Evolutionary conservation across 2,797 vertebrate species (phyloP).

Genomic region (Oreortyx pictus): DNA sequence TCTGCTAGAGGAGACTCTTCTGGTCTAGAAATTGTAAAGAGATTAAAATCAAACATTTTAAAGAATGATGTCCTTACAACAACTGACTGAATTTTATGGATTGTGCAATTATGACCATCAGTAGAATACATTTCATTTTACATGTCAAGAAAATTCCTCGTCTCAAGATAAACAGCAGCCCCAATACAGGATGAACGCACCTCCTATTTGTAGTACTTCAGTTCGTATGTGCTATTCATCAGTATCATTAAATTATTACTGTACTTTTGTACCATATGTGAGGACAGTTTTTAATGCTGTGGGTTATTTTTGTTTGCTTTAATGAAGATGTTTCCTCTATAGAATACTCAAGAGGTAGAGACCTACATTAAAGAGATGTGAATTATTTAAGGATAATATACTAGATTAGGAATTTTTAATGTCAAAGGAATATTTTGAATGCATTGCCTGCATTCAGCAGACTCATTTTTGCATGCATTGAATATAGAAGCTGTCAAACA

Average conservation of each 20-base stretch:
- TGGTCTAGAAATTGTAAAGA: background rate
- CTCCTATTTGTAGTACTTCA: background rate
- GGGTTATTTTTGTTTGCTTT: conserved; percentile 2
- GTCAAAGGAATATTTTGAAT: conserved; percentile 6
- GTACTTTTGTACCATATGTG: background rate
- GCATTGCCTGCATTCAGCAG: conserved; percentile 69
- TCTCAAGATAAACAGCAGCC: background rate
- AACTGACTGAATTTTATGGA: background rate
- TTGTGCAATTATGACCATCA: background rate
- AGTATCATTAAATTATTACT: background rate
- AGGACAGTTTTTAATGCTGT: background rate
- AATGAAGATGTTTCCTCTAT: conserved; percentile 13
- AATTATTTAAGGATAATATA: conserved; percentile 43
- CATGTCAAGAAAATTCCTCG: background rate
- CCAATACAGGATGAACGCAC: background rate
- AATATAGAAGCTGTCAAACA: conserved; percentile 81
- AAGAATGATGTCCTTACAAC: background rate
- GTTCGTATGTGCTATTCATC: background rate
- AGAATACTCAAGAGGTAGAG: background rate
- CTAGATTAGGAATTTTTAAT: conserved; percentile 39
- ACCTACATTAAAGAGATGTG: background rate
- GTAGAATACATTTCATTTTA: background rate
- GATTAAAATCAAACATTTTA: background rate
- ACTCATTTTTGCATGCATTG: conserved; percentile 76
- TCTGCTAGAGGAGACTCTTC: background rate